Conservation (phyloP, 2,888 invertebrate species). For the Agrotis clavis region DNA sequence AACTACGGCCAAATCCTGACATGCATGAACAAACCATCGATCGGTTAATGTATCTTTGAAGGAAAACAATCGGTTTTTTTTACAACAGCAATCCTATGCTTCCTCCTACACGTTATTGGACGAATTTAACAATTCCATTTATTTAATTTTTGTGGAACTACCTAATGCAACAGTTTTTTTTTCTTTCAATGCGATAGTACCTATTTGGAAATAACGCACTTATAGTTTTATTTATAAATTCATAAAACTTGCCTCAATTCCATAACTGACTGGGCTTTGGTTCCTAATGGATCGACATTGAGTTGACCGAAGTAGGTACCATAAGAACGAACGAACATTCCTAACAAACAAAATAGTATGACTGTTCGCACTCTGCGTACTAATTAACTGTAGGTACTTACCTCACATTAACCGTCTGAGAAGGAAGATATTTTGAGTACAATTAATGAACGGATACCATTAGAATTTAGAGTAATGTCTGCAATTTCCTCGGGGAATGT, state of each 20-base stretch:
- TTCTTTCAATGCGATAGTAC: too few relatives aligned
- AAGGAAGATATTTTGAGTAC: conserved; percentile 5
- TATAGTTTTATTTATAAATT: too few relatives aligned
- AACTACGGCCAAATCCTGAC: too few relatives aligned
- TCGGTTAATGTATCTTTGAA: too few relatives aligned
- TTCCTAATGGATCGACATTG: conserved; percentile 49
- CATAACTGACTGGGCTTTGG: conserved; percentile 34
- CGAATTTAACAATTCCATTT: background rate
- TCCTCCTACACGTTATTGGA: too few relatives aligned
- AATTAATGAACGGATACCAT: background rate
- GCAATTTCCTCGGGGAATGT: background rate
- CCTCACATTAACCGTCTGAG: background rate
- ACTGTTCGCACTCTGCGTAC: conserved; percentile 40
- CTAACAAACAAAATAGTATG: conserved; percentile 54
- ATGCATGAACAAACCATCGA: too few relatives aligned
- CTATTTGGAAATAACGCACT: too few relatives aligned
- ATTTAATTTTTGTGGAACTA: too few relatives aligned
- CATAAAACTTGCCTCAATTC: background rate
- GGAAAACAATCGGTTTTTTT: background rate
- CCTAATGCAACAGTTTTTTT: too few relatives aligned
- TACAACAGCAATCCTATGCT: background rate
- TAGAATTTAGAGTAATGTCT: background rate
- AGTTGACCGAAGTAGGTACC: conserved; percentile 43
- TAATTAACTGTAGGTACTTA: conserved; percentile 39
- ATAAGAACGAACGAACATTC: conserved; percentile 32